These are phyloP conservation scores for Buathra laborator DNA, from an alignment of 2,888 invertebrate genomes.

Conservation along the genomic window DNA sequence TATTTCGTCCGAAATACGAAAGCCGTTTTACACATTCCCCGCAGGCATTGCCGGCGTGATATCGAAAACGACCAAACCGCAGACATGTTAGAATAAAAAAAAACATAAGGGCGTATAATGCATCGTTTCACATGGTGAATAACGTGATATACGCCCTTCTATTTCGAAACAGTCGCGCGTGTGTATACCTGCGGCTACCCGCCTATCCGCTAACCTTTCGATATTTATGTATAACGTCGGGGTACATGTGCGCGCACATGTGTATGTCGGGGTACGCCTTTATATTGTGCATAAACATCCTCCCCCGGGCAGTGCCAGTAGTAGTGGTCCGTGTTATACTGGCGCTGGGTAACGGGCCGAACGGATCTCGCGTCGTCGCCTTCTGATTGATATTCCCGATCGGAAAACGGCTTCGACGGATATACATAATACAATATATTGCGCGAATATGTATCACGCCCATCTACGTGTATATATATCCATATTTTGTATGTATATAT, in stretches of 20 bases:
- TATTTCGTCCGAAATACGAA: slow-evolving; percentile 31
- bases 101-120: no score
- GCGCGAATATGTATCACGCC: not conserved
- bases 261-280: not conserved
- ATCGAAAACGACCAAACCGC: slow-evolving; percentile 3
- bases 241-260: not conserved
- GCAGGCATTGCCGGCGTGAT: slow-evolving; percentile 21
- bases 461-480: not conserved
- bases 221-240: slow-evolving; percentile 37
- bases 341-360: slow-evolving; percentile 35
- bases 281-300: slow-evolving; percentile 25
- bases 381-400: slow-evolving; percentile 60
- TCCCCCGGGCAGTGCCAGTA: not conserved
- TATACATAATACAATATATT: slow-evolving; percentile 48
- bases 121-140: no score
- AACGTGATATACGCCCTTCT: no score
- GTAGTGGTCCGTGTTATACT: slow-evolving; percentile 12
- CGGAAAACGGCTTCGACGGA: slow-evolving; percentile 51
- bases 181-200: slow-evolving; percentile 20
- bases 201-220: slow-evolving; percentile 43
- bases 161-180: not conserved
- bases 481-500: not conserved
- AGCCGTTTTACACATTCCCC: not conserved
- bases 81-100: not conserved
- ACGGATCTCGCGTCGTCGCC: slow-evolving; percentile 56